These are phyloP conservation scores for Nomada hirtipes DNA, from an alignment of 2,888 invertebrate species.

Conservation along the genomic window DNA sequence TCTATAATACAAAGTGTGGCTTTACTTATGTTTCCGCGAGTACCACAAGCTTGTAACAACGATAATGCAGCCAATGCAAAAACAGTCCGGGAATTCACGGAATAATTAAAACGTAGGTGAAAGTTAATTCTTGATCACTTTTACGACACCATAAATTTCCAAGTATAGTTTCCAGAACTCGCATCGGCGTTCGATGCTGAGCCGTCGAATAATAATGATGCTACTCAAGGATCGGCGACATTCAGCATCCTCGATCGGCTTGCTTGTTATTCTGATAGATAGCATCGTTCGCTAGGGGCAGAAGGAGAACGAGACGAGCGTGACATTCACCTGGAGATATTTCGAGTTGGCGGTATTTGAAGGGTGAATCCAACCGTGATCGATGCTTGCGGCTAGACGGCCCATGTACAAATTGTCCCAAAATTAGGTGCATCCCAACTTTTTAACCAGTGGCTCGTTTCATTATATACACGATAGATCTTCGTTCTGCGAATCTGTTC, in stretches of 20 bases:
- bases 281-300: neutral
- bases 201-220: conserved; percentile 3
- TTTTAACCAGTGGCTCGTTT: conserved; percentile 29
- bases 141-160: neutral
- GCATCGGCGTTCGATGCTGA: neutral
- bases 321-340: conserved; percentile 18
- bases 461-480: neutral
- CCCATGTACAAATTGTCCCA: conserved; percentile 3
- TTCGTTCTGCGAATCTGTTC: neutral
- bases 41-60: no score
- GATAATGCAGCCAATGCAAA: no score
- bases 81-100: neutral
- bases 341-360: conserved; percentile 20
- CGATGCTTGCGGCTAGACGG: neutral
- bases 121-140: neutral
- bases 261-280: conserved; percentile 24
- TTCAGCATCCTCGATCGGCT: conserved; percentile 4
- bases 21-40: no score
- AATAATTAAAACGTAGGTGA: neutral
- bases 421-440: conserved; percentile 28
- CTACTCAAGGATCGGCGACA: neutral
- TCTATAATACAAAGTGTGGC: no score
- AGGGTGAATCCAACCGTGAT: neutral
- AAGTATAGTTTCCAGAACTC: neutral
- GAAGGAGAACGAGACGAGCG: neutral